phyloP scores from a whole-genome alignment of 2,888 invertebrate species.

The Eupithecia centaureata region DNA sequence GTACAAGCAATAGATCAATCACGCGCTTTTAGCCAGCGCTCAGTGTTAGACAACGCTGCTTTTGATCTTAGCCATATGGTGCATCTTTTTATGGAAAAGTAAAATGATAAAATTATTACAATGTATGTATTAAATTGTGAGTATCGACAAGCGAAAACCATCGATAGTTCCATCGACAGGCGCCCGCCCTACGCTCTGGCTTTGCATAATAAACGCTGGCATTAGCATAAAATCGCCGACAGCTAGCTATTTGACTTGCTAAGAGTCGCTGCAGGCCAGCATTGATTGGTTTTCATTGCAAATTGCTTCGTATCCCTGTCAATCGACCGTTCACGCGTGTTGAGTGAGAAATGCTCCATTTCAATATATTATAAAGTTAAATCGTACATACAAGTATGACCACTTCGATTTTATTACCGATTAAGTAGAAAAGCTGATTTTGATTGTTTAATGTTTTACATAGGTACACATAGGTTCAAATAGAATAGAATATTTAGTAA shows the following conservation, averaged over 20 bases:
- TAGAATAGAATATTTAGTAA: too few relatives aligned
- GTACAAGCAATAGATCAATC: too few relatives aligned
- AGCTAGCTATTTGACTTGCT: constrained; percentile 79
- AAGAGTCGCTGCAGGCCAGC: constrained; percentile 60
- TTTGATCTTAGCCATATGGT: too few relatives aligned
- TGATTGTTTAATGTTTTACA: neutral
- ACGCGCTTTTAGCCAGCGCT: too few relatives aligned
- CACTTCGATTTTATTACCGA: neutral
- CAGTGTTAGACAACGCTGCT: too few relatives aligned
- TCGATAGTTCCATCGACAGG: constrained; percentile 27
- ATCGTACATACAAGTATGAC: neutral
- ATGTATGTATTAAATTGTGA: too few relatives aligned
- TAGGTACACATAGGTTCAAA: too few relatives aligned
- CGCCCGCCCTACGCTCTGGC: constrained; percentile 53
- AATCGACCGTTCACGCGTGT: constrained; percentile 22
- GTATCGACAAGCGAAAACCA: constrained; percentile 13
- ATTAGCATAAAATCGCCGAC: constrained; percentile 78
- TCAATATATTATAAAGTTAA: constrained; percentile 1
- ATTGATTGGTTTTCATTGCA: constrained; percentile 60
- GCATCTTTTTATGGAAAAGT: too few relatives aligned
- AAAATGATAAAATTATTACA: too few relatives aligned
- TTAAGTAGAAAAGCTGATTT: neutral
- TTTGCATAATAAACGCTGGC: constrained; percentile 75
- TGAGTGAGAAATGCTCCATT: constrained; percentile 17
- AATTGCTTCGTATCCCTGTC: constrained; percentile 45